Evolutionary conservation across 37 sponge, comb jelly and placozoan genomes (phyloP).

Genomic region (Oscarella lobularis): DNA sequence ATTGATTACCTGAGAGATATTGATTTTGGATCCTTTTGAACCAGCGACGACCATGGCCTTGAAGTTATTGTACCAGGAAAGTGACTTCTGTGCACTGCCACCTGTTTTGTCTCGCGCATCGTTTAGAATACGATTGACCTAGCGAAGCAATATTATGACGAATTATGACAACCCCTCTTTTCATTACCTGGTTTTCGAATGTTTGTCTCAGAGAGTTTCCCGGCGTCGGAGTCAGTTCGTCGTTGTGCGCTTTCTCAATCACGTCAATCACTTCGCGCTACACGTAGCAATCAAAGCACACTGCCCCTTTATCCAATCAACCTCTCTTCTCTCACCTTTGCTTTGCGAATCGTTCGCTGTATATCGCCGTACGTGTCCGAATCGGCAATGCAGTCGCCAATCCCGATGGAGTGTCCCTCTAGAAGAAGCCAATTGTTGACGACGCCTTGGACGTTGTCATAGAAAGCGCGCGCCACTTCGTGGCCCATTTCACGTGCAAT

Average conservation of each 20-base stretch:
- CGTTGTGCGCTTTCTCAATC: constrained; percentile 97
- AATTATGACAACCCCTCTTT: background rate
- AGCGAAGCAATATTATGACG: background rate
- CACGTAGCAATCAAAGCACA: background rate
- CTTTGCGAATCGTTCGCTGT: constrained; percentile 81
- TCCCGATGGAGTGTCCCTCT: constrained; percentile 96
- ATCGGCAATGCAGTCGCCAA: constrained; percentile 99
- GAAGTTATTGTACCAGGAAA: constrained; percentile 98
- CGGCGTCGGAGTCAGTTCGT: constrained; percentile 94
- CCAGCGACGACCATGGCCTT: constrained; percentile 98
- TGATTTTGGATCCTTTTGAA: constrained; percentile 98
- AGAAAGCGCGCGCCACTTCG: constrained; percentile 82
- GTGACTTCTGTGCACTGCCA: constrained; percentile 77
- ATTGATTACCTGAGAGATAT: constrained; percentile 92
- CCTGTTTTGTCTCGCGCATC: constrained; percentile 98
- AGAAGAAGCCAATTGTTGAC: constrained; percentile 93
- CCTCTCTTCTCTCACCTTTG: constrained; percentile 55
- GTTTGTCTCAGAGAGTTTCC: constrained; percentile 98
- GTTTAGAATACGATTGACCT: constrained; percentile 93
- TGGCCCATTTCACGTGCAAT: constrained; percentile 73
- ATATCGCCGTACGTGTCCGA: constrained; percentile 82
- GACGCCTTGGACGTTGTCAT: constrained; percentile 87
- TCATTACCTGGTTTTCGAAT: constrained; percentile 84
- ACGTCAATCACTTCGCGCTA: constrained; percentile 92
- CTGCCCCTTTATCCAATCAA: no score